Evolutionary conservation across 2,888 invertebrate genomes (phyloP).

Genomic region (Philonicus albiceps): DNA sequence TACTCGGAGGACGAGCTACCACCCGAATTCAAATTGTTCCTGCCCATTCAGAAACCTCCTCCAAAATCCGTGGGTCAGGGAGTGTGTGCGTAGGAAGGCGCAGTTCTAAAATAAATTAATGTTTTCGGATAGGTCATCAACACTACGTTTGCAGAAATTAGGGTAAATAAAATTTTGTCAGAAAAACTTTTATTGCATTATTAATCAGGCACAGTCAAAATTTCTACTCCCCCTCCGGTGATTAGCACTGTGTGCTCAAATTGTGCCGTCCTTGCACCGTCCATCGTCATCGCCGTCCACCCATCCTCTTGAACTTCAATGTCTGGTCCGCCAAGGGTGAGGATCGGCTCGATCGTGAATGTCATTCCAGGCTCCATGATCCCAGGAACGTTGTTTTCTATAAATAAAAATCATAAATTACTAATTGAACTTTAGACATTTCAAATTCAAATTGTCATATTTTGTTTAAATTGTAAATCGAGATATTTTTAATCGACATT

Average conservation of each 20-base stretch:
- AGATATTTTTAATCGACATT: no score
- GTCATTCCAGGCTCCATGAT: slow-evolving; percentile 89
- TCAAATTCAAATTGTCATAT: no score
- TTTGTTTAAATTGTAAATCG: no score
- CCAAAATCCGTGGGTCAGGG: slow-evolving; percentile 54
- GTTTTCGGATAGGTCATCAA: not conserved
- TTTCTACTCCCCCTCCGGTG: slow-evolving; percentile 77
- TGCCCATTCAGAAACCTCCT: slow-evolving; percentile 81
- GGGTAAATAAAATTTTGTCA: not conserved
- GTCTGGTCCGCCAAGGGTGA: slow-evolving; percentile 76
- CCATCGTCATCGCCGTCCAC: slow-evolving; percentile 90
- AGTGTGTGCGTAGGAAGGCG: not conserved
- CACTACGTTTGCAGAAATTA: not conserved
- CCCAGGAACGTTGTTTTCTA: slow-evolving; percentile 73
- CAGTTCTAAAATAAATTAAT: not conserved
- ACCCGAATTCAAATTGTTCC: slow-evolving; percentile 91
- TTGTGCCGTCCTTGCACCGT: slow-evolving; percentile 85
- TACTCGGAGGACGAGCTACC: slow-evolving; percentile 94
- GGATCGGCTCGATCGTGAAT: slow-evolving; percentile 92
- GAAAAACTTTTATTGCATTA: not conserved
- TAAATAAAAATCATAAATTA: not conserved
- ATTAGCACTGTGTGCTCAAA: slow-evolving; percentile 91
- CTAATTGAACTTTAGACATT: no score
- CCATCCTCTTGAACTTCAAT: slow-evolving; percentile 81
- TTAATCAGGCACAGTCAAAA: slow-evolving; percentile 70